These are phyloP conservation scores for Phaethon lepturus DNA, from an alignment of 2,113 vertebrate species.

Conservation along the genomic window DNA sequence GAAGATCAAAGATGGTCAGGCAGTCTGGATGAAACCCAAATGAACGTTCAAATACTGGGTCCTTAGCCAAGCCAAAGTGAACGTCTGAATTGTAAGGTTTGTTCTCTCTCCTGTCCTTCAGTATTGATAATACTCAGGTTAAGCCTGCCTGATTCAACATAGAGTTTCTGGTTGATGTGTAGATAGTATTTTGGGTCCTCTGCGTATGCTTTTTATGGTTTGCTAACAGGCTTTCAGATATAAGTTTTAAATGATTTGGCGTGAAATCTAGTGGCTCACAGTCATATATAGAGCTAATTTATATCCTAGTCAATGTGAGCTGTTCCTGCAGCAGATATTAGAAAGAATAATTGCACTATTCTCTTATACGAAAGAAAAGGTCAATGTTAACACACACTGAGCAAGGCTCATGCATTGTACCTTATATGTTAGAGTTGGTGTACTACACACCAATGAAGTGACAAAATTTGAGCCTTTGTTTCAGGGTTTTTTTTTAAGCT, in stretches of 20 bases:
- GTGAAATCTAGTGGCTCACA: not conserved
- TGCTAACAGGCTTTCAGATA: not conserved
- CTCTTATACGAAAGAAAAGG: not conserved
- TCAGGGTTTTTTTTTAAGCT: not conserved
- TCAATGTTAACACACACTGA: not conserved
- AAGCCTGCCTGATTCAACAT: not conserved
- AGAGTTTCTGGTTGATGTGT: not conserved
- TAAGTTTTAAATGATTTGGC: not conserved
- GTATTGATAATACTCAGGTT: not conserved
- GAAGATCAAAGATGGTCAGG: slow-evolving; percentile 28
- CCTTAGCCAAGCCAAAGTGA: slow-evolving; percentile 25
- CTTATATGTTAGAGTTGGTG: not conserved
- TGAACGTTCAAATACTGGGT: not conserved
- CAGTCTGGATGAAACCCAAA: slow-evolving; percentile 13
- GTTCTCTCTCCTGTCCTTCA: not conserved
- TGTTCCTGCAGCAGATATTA: not conserved
- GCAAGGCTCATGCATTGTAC: not conserved
- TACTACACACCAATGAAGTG: not conserved
- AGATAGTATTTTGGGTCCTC: not conserved
- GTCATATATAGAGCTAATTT: not conserved
- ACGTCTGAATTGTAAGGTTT: not conserved
- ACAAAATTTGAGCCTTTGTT: not conserved
- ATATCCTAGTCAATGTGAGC: not conserved
- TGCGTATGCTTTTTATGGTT: not conserved
- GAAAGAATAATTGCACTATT: not conserved